phyloP scores from a whole-genome alignment of 53 echinoderm and acorn worm genomes.

The Mesocentrotus franciscanus region DNA sequence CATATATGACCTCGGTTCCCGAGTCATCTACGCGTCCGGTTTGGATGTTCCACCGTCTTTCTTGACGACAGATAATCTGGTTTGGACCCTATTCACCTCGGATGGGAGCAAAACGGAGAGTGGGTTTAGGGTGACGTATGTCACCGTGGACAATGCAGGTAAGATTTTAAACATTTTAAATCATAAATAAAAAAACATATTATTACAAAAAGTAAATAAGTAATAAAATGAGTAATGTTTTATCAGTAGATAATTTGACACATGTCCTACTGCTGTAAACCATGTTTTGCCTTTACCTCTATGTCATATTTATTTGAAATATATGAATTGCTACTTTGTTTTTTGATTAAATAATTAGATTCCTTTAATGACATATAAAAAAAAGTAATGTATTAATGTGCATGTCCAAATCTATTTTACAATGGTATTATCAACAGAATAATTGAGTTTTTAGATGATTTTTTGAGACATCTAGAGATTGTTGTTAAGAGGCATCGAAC shows the following conservation, averaged over 20 bases:
- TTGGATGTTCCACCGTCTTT: constrained; percentile 76
- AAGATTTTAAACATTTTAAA: background rate
- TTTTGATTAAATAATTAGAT: too few species aligned
- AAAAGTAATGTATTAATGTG: too few species aligned
- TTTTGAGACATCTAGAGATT: too few species aligned
- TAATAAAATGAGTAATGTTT: background rate
- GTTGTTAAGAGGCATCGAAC: too few species aligned
- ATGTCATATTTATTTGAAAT: background rate
- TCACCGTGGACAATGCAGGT: constrained; percentile 78
- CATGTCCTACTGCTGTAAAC: background rate
- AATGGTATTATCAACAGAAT: too few species aligned
- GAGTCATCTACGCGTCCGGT: constrained; percentile 82
- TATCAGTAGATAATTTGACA: background rate
- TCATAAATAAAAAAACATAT: background rate
- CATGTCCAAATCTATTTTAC: too few species aligned
- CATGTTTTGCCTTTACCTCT: too few species aligned
- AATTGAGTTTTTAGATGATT: too few species aligned
- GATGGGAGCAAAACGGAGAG: constrained; percentile 88
- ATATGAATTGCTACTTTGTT: background rate
- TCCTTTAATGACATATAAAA: too few species aligned
- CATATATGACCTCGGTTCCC: constrained; percentile 69
- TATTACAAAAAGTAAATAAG: background rate
- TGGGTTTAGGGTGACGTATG: constrained; percentile 77
- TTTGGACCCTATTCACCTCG: constrained; percentile 86
- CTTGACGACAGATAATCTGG: constrained; percentile 81